Conservation (phyloP, 2,113 vertebrate genomes). For the Ptyas mucosa region DNA sequence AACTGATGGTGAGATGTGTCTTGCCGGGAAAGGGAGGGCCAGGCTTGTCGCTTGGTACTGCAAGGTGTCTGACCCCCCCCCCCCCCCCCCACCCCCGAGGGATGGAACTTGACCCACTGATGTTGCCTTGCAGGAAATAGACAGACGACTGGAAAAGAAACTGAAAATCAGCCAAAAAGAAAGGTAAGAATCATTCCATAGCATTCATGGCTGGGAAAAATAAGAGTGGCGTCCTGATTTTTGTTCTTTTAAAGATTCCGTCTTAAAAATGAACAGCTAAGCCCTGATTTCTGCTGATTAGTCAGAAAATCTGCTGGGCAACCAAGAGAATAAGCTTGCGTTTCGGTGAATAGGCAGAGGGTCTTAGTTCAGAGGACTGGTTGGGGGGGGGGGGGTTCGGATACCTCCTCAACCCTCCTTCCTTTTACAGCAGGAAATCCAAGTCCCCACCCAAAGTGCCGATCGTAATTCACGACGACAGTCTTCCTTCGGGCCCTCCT, state of each 20-base stretch:
- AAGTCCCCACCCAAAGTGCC: slow-evolving; percentile 83
- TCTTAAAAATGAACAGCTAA: background rate
- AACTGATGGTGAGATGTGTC: background rate
- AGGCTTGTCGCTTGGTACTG: background rate
- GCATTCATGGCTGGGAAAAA: background rate
- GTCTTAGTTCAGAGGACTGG: background rate
- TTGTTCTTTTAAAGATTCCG: background rate
- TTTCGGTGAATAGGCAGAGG: background rate
- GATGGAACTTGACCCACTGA: background rate
- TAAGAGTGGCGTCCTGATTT: background rate
- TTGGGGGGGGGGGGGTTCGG: too few species aligned
- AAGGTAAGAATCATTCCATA: slow-evolving; percentile 71
- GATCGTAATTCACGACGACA: slow-evolving; percentile 93
- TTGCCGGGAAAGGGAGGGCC: background rate
- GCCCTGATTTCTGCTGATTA: background rate
- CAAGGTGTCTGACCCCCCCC: background rate
- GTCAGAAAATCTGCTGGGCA: background rate
- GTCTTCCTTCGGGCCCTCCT: slow-evolving; percentile 82
- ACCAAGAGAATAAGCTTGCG: background rate
- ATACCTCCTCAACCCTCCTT: too few species aligned
- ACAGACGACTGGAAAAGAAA: slow-evolving; percentile 93
- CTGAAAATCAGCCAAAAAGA: slow-evolving; percentile 92
- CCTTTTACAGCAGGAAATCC: slow-evolving; percentile 76
- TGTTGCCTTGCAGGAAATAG: slow-evolving; percentile 84
- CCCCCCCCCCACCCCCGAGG: background rate